Evolutionary conservation across 2,113 vertebrate species (phyloP).

Genomic region (Nycticorax nycticorax): DNA sequence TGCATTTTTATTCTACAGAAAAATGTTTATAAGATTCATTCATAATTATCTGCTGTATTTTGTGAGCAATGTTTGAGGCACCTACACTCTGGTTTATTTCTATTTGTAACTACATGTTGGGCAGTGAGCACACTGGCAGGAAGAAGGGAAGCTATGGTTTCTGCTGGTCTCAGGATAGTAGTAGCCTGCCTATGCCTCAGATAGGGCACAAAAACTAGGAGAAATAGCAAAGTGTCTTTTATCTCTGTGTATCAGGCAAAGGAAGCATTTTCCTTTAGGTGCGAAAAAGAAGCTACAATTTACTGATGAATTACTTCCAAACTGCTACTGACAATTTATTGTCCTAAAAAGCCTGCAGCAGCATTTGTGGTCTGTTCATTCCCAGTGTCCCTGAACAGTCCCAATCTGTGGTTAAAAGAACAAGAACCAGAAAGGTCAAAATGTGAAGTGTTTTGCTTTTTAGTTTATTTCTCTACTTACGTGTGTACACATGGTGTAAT

Average conservation of each 20-base stretch:
- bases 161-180: neutral
- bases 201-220: neutral
- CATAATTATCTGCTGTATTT: neutral
- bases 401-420: neutral
- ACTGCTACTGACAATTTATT: neutral
- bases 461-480: neutral
- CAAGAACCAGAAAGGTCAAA: neutral
- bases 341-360: neutral
- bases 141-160: neutral
- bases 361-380: neutral
- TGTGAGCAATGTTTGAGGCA: neutral
- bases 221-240: neutral
- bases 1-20: neutral
- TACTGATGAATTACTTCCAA: neutral
- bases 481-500: rapidly evolving
- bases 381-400: neutral
- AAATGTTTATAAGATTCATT: neutral
- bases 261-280: neutral
- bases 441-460: neutral
- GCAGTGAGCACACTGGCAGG: neutral
- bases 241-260: neutral
- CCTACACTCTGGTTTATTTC: neutral
- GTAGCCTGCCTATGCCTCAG: neutral
- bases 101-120: neutral
- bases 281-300: neutral